phyloP scores from a whole-genome alignment of 1,140 invertebrate genomes.

The Bemisia tabaci region DNA sequence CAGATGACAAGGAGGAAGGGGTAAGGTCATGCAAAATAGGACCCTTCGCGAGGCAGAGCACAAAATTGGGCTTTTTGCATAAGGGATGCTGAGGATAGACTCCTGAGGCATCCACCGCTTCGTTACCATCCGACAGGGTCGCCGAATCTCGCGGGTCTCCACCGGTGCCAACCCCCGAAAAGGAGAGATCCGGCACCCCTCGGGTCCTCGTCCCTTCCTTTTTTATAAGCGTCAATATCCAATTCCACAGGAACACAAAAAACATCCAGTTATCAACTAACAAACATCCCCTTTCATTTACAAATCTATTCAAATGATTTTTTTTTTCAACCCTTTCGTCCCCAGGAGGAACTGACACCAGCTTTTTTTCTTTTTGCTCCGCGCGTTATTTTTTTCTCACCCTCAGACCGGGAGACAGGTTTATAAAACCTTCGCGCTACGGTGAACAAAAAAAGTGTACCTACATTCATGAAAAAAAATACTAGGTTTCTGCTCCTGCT shows the following conservation, averaged over 20 bases:
- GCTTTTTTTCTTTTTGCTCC: neutral
- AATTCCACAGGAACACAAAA: neutral
- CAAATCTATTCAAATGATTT: neutral
- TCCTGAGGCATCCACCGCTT: neutral
- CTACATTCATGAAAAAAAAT: neutral
- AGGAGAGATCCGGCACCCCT: no score
- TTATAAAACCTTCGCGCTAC: neutral
- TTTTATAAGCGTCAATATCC: neutral
- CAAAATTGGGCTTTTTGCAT: neutral
- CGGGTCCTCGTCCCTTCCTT: neutral
- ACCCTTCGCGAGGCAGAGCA: neutral
- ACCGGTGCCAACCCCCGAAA: no score
- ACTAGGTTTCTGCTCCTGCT: neutral
- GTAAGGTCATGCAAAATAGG: neutral
- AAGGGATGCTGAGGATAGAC: neutral
- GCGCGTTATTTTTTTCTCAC: neutral
- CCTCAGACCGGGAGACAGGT: neutral
- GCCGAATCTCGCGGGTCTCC: no score
- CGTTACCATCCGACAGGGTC: no score
- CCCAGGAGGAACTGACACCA: neutral
- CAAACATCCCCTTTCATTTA: neutral
- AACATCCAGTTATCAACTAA: neutral
- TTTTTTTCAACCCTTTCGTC: neutral
- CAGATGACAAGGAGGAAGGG: neutral
- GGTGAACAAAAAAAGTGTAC: neutral